A percentile compares a stretch with the other conserved stretches of the same genome.
Conservation (phyloP, 1,140 invertebrate genomes). For the Scaptomyza montana region DNA sequence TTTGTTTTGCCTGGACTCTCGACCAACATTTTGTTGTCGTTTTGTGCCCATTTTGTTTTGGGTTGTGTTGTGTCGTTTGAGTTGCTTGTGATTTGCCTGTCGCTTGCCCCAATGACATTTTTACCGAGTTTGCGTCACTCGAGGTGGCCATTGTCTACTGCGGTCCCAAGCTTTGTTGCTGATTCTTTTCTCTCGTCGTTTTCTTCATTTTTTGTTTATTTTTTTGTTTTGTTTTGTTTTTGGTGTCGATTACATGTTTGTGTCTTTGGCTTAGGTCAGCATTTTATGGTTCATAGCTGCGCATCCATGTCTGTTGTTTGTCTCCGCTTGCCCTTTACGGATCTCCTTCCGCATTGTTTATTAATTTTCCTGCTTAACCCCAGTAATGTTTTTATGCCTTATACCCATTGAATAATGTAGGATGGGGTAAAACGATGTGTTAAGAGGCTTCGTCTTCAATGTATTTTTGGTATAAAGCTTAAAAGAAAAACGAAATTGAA, state of each 20-base stretch:
- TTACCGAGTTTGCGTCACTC: slow-evolving; percentile 28
- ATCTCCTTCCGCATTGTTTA: slow-evolving; percentile 62
- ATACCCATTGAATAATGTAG: neutral
- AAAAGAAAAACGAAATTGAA: too few species aligned
- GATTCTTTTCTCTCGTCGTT: slow-evolving; percentile 3
- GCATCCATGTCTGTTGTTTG: slow-evolving; percentile 37
- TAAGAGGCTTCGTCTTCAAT: too few species aligned
- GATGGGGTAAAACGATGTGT: neutral
- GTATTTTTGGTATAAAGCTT: too few species aligned
- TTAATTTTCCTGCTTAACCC: slow-evolving; percentile 66
- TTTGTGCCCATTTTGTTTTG: too few species aligned
- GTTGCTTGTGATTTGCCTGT: slow-evolving; percentile 16
- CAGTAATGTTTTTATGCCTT: slow-evolving; percentile 2
- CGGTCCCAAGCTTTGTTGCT: slow-evolving; percentile 8
- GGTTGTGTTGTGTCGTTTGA: neutral
- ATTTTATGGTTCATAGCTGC: slow-evolving; percentile 63
- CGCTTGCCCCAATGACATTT: slow-evolving; percentile 32
- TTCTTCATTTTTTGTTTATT: neutral
- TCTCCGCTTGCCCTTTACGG: neutral
- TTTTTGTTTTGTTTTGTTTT: slow-evolving; percentile 17
- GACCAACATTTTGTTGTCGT: slow-evolving; percentile 27
- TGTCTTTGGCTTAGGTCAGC: slow-evolving; percentile 64
- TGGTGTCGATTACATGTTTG: slow-evolving; percentile 37
- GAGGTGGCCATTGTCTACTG: slow-evolving; percentile 23
- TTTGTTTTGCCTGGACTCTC: neutral